These are phyloP conservation scores for Aphidius gifuensis DNA, from an alignment of 1,140 invertebrate genomes.

Conservation along the genomic window DNA sequence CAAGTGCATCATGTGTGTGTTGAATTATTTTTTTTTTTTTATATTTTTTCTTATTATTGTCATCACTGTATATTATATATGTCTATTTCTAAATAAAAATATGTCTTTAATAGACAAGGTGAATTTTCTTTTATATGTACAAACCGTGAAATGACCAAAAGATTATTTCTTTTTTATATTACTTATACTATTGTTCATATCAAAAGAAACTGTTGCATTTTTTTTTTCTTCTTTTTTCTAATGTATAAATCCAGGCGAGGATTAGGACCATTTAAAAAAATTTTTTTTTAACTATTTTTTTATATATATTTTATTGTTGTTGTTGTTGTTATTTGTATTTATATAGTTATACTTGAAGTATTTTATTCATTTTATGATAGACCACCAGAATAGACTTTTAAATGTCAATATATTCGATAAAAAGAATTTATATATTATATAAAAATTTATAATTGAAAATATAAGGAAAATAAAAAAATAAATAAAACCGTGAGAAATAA, in stretches of 20 bases:
- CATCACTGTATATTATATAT: background rate
- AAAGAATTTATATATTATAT: too few species aligned
- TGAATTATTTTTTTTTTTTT: background rate
- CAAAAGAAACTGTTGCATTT: background rate
- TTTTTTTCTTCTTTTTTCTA: background rate
- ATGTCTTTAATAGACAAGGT: background rate
- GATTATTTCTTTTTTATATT: background rate
- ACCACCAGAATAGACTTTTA: too few species aligned
- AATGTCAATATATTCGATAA: too few species aligned
- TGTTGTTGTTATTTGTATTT: too few species aligned
- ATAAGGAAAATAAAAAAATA: too few species aligned
- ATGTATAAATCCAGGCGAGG: background rate
- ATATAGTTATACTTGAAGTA: too few species aligned
- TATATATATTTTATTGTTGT: too few species aligned
- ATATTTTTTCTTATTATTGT: constrained; percentile 9
- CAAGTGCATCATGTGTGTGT: constrained; percentile 26
- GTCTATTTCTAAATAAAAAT: background rate
- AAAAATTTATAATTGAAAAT: too few species aligned
- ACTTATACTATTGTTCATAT: background rate
- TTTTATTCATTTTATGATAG: too few species aligned
- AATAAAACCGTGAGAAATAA: too few species aligned
- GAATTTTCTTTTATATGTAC: constrained; percentile 5
- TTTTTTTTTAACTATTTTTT: background rate
- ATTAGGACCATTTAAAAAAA: constrained; percentile 1
- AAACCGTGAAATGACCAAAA: constrained; percentile 15